These are phyloP conservation scores for Actenoides lindsayi DNA, from an alignment of 2,113 vertebrate genomes.

Conservation along the genomic window DNA sequence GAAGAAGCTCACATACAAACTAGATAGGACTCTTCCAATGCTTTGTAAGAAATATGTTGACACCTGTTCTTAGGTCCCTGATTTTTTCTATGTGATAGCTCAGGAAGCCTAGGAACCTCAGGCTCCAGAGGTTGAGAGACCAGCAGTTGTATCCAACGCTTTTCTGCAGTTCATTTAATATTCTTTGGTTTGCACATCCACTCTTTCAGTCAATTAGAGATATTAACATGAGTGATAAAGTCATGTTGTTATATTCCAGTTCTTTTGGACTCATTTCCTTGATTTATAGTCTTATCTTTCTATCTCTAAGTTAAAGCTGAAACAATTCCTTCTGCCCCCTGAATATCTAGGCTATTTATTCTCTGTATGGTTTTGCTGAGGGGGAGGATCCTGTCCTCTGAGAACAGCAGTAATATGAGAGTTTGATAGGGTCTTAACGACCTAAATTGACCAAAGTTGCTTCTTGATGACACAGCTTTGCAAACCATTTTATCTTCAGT, in stretches of 20 bases:
- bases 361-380: neutral
- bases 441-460: neutral
- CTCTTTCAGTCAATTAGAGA: neutral
- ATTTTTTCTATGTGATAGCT: neutral
- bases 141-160: neutral
- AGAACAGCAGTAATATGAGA: neutral
- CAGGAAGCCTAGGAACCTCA: neutral
- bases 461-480: conserved; percentile 13
- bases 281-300: neutral
- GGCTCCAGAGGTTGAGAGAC: neutral
- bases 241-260: neutral
- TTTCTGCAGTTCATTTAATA: neutral
- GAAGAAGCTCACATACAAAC: neutral
- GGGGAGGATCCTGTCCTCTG: neutral
- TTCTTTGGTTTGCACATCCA: neutral
- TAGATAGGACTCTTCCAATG: neutral
- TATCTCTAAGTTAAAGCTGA: neutral
- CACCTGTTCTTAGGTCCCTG: neutral
- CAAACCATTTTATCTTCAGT: neutral
- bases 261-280: neutral
- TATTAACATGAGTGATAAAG: neutral
- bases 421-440: conserved; percentile 7
- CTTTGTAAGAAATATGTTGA: neutral
- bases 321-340: neutral
- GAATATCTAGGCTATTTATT: neutral